phyloP scores from a whole-genome alignment of 2,888 invertebrate genomes.

The Ennomos fuscantarius region DNA sequence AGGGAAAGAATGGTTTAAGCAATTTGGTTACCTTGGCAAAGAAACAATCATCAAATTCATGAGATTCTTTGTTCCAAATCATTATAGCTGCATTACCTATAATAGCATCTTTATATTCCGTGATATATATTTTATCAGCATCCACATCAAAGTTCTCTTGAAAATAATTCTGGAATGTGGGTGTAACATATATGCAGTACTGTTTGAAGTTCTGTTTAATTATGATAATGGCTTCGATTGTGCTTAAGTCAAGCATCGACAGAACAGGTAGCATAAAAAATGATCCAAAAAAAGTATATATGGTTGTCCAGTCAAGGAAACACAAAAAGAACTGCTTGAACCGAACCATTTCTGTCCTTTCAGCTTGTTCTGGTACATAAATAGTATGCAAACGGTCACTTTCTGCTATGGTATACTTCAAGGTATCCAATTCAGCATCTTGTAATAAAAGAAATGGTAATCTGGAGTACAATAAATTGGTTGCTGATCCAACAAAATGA shows the following conservation, averaged over 20 bases:
- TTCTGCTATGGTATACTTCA: slow-evolving; percentile 57
- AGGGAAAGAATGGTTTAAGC: slow-evolving; percentile 58
- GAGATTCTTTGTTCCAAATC: slow-evolving; percentile 61
- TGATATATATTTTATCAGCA: slow-evolving; percentile 38
- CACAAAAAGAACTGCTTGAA: slow-evolving; percentile 50
- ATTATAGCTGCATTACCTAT: slow-evolving; percentile 55
- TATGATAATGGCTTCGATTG: slow-evolving; percentile 59
- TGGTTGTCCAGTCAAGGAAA: slow-evolving; percentile 52
- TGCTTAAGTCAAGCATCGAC: slow-evolving; percentile 40
- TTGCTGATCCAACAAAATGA: slow-evolving; percentile 62
- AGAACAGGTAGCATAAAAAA: slow-evolving; percentile 43
- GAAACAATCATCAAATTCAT: slow-evolving; percentile 60
- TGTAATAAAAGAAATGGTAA: slow-evolving; percentile 48
- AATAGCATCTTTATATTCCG: slow-evolving; percentile 39
- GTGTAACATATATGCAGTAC: slow-evolving; percentile 50
- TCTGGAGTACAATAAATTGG: slow-evolving; percentile 55
- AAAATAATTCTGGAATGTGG: slow-evolving; percentile 55
- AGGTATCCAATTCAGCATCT: slow-evolving; percentile 50
- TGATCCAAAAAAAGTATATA: slow-evolving; percentile 39
- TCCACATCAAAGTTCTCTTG: slow-evolving; percentile 50
- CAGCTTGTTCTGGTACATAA: slow-evolving; percentile 33
- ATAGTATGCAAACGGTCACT: slow-evolving; percentile 40
- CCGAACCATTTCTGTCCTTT: slow-evolving; percentile 25
- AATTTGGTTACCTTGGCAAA: slow-evolving; percentile 52
- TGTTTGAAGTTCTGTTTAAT: slow-evolving; percentile 37